Percentiles rank a stretch among this genome's conserved stretches.
These are phyloP conservation scores for Jordanella pulchra DNA, from an alignment of 2,797 vertebrate species.

Conservation along the genomic window DNA sequence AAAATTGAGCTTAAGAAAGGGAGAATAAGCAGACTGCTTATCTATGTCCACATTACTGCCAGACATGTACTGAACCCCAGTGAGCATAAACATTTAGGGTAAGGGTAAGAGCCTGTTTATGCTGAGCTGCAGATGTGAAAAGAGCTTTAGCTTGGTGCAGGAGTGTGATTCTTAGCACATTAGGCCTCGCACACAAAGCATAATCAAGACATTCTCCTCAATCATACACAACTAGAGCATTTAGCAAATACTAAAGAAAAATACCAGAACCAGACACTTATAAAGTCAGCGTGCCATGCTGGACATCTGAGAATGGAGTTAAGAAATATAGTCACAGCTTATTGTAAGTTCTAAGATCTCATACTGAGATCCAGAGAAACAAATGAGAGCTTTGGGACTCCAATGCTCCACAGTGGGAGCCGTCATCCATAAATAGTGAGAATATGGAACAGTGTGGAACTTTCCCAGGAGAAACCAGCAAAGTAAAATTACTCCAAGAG, in stretches of 20 bases:
- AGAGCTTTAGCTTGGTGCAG: not conserved
- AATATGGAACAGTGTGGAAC: too few relatives aligned
- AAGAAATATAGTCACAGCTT: not conserved
- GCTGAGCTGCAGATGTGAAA: slow-evolving; percentile 6
- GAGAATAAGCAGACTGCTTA: not conserved
- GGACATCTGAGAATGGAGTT: not conserved
- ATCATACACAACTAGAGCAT: slow-evolving; percentile 2
- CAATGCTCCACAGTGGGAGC: too few relatives aligned
- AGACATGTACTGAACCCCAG: not conserved
- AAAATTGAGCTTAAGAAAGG: not conserved
- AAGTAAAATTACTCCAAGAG: too few relatives aligned
- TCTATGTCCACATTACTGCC: slow-evolving; percentile 2
- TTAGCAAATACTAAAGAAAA: not conserved
- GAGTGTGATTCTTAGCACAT: not conserved
- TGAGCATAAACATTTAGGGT: slow-evolving; percentile 11
- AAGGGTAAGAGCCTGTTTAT: slow-evolving; percentile 3
- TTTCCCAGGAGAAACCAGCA: too few relatives aligned
- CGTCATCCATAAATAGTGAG: too few relatives aligned
- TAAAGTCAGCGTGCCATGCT: not conserved
- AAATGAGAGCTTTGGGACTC: too few relatives aligned
- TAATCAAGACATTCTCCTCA: slow-evolving; percentile 2
- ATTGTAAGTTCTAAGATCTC: too few relatives aligned
- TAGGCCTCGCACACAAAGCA: not conserved
- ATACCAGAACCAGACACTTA: not conserved
- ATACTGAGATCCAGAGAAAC: too few relatives aligned